Evolutionary conservation across 2,888 invertebrate species (phyloP).

Genomic region (Drosophila limbata): DNA sequence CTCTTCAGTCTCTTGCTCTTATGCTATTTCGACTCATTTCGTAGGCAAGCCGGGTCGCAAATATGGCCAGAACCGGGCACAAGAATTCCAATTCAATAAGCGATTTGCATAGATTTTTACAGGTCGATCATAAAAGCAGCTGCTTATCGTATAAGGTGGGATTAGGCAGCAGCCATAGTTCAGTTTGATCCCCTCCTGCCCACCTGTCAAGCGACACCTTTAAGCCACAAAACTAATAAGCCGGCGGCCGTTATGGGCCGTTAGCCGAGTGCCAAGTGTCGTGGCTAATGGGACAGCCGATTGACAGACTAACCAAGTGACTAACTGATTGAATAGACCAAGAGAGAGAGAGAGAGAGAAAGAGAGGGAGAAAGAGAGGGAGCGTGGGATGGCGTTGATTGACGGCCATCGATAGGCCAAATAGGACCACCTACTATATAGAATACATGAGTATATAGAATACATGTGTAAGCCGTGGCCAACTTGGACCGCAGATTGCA

Average conservation of each 20-base stretch:
- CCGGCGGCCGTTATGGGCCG: constrained; percentile 50
- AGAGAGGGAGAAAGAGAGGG: constrained; percentile 6
- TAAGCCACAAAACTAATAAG: constrained; percentile 2
- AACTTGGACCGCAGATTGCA: constrained; percentile 41
- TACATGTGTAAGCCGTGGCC: constrained; percentile 28
- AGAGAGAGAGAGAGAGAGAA: constrained; percentile 2
- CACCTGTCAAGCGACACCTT: background rate
- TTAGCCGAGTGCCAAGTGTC: constrained; percentile 63
- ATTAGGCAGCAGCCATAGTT: constrained; percentile 53
- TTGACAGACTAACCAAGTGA: constrained; percentile 70
- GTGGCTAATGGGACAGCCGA: constrained; percentile 73
- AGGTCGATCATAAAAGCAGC: constrained; percentile 53
- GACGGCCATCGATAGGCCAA: constrained; percentile 67
- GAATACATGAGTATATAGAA: background rate
- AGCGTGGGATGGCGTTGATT: constrained; percentile 55
- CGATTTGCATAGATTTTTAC: constrained; percentile 76
- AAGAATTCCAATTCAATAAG: constrained; percentile 66
- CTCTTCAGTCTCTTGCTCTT: background rate
- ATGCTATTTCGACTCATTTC: constrained; percentile 51
- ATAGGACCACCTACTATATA: constrained; percentile 52
- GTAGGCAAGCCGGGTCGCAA: constrained; percentile 74
- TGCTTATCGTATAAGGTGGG: constrained; percentile 66
- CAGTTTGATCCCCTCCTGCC: constrained; percentile 4
- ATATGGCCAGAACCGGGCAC: constrained; percentile 56
- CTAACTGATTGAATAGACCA: constrained; percentile 39